These are phyloP conservation scores for Macrostomum lignano DNA, from an alignment of 1,140 invertebrate genomes.

Conservation along the genomic window DNA sequence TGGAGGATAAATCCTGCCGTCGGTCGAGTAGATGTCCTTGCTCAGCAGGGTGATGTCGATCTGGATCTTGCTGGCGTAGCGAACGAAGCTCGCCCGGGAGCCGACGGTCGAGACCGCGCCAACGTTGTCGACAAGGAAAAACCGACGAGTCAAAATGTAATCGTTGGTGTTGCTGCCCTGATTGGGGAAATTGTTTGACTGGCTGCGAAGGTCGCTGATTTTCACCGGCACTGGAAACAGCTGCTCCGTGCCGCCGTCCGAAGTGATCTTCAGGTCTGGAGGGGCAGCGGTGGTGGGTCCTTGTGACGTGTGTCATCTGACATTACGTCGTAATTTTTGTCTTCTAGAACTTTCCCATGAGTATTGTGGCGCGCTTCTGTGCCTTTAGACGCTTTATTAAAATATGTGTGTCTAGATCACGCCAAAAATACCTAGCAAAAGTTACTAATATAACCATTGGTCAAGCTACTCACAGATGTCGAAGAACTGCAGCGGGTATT, in stretches of 20 bases:
- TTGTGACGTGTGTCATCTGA: too few species aligned
- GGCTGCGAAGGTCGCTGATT: not conserved
- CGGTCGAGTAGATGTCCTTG: conserved; percentile 6
- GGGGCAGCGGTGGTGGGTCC: too few species aligned
- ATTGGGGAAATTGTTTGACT: not conserved
- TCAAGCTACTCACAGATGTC: too few species aligned
- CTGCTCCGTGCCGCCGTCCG: not conserved
- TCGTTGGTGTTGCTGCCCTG: not conserved
- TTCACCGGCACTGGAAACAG: not conserved
- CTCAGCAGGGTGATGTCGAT: conserved; percentile 2
- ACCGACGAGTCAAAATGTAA: conserved; percentile 32
- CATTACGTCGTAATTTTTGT: too few species aligned
- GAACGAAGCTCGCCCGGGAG: conserved; percentile 4
- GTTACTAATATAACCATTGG: too few species aligned
- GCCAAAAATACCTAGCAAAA: too few species aligned
- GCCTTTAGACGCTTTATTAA: too few species aligned
- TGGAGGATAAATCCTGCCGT: conserved; percentile 26
- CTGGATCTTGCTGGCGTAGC: not conserved
- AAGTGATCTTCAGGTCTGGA: conserved; percentile 1
- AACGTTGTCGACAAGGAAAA: conserved; percentile 36
- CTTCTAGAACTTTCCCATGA: too few species aligned
- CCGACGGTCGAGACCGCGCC: conserved; percentile 6
- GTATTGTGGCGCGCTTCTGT: too few species aligned
- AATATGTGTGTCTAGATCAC: too few species aligned
- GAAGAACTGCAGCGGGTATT: too few species aligned